Percentiles rank a stretch among this genome's conserved stretches.
Conservation (phyloP, 2,113 vertebrate species). For the Motacilla tschutschensis region DNA sequence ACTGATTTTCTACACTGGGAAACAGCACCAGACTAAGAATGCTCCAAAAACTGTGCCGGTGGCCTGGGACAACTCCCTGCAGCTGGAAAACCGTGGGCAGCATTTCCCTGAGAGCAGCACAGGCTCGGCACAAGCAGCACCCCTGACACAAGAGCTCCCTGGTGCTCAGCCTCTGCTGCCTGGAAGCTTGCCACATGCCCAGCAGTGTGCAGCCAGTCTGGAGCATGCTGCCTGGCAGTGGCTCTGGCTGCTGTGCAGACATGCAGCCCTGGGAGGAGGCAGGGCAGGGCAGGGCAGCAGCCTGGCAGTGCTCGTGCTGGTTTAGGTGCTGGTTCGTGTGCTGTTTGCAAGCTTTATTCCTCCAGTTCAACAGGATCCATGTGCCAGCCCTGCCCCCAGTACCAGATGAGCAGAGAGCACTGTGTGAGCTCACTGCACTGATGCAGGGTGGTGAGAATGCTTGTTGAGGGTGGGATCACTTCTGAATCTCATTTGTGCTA, state of each 20-base stretch:
- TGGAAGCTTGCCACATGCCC: not conserved
- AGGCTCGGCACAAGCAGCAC: not conserved
- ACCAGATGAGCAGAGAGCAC: not conserved
- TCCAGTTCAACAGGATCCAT: not conserved
- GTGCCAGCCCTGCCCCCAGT: not conserved
- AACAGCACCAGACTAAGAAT: not conserved
- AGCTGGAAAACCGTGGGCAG: not conserved
- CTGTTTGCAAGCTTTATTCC: slow-evolving; percentile 11
- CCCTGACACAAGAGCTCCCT: not conserved
- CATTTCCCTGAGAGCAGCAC: not conserved
- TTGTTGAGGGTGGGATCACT: not conserved
- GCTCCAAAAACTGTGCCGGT: not conserved
- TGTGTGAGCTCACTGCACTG: not conserved
- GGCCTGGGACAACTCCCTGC: not conserved
- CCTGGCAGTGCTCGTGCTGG: not conserved
- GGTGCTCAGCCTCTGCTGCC: not conserved
- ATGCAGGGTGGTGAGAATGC: not conserved
- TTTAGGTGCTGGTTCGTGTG: not conserved
- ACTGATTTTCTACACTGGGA: not conserved
- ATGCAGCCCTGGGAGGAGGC: slow-evolving; percentile 13
- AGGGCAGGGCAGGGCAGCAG: not conserved
- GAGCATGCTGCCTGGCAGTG: not conserved
- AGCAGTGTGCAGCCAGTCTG: not conserved
- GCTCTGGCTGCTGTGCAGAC: slow-evolving; percentile 14
- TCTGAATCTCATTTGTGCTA: not conserved